A percentile compares a stretch with the other conserved stretches of the same genome.
phyloP scores from a whole-genome alignment of 2,113 vertebrate genomes.

The Pica pica region DNA sequence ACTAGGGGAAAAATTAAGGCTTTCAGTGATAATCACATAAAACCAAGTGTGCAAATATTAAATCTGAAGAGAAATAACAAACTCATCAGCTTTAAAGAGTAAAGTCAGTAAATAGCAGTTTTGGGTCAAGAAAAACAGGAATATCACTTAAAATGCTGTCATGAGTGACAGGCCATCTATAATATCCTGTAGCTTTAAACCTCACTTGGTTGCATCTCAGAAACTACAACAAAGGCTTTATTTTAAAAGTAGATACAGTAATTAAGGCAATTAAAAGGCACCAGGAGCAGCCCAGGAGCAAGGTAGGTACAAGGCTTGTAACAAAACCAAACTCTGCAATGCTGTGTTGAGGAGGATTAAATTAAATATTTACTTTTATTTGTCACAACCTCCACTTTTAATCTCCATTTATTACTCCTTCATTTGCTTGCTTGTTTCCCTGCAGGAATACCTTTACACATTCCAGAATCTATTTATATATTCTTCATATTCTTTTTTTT shows the following conservation, averaged over 20 bases:
- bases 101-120: neutral
- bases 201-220: neutral
- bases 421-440: neutral
- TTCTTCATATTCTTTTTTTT: too few species aligned
- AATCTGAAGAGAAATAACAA: neutral
- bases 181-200: neutral
- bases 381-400: neutral
- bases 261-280: neutral
- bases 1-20: neutral
- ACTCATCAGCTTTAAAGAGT: neutral
- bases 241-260: neutral
- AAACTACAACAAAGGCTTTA: neutral
- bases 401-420: neutral
- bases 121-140: neutral
- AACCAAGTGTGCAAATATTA: conserved; percentile 9
- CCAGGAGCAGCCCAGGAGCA: neutral
- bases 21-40: conserved; percentile 25
- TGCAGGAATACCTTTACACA: neutral
- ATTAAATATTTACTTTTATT: neutral
- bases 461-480: neutral
- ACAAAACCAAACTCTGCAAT: neutral
- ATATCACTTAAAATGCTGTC: neutral
- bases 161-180: neutral
- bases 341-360: neutral
- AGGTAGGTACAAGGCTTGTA: neutral